Evolutionary conservation across 2,888 invertebrate species (phyloP), one percentile per base, ranked within the genome.

Genomic region (Ophioninae sp.): DNA sequence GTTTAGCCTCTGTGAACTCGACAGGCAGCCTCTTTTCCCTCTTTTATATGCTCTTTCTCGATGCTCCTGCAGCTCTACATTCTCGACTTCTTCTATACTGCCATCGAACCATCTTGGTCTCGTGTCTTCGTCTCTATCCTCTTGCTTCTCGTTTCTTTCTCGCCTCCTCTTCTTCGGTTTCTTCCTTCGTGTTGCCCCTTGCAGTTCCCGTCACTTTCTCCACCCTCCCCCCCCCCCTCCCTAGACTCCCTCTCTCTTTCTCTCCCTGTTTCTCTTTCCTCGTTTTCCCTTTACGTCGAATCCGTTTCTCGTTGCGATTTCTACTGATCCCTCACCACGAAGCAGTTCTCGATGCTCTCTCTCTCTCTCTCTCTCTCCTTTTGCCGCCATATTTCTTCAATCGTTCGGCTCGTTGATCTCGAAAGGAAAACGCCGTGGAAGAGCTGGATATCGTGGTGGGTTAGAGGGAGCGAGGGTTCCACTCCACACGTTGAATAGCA

Each of bases 351-450:
- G 23, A 59, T 69, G 59, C 62, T 44, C 17, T 17, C 10, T 30
- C 30, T 30, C 30, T n/a, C n/a, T n/a, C 62, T 44, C 17, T 17
- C 10, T 30, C 30, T 30, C 30, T n/a, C 39, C 68, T 69, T 68
- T 68, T 59, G 64, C 50, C 73, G 44, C 50, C 81, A 67, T 74
- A 74, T 83, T 77, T 80, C 56, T 65, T 23, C 78, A 50, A 78
- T 77, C 77, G 74, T 80, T 80, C 76, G 64, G 69, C 79, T 83
- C 83, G 80, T 80, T 77, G 83, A 77, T 77, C 73, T 72, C 77
- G 77, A 80, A 74, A 69, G 74, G 50, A 73, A 78, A 79, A 23
- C 59, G 20, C 41, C 64, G 56, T 8, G 17, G 7, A 65, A 56
- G 56, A 64, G 37, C 50, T 21, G 44, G 70, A n/a, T 41, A 73